Conservation (phyloP, 1,140 invertebrate species). For the Zaprionus tsacasi region DNA sequence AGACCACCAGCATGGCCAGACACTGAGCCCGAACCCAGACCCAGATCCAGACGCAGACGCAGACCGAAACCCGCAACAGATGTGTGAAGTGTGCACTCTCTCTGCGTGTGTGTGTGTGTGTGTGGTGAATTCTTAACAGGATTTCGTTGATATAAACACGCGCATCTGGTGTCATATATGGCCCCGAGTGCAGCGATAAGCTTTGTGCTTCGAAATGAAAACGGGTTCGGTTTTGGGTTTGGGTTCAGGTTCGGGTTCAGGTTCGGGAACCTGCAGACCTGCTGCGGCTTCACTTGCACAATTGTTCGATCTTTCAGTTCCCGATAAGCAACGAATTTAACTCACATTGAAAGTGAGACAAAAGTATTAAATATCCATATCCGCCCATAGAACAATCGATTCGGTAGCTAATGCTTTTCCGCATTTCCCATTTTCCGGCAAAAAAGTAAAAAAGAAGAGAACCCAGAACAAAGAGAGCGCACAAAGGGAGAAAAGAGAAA, state of each 20-base stretch:
- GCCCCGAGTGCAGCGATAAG: slow-evolving; percentile 11
- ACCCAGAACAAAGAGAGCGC: background rate
- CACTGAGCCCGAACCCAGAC: background rate
- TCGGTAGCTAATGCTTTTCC: slow-evolving; percentile 52
- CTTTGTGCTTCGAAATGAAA: background rate
- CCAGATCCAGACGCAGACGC: slow-evolving; percentile 3
- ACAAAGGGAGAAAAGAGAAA: slow-evolving; percentile 36
- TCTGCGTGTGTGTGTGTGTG: background rate
- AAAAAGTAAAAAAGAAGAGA: background rate
- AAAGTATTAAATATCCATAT: slow-evolving; percentile 80
- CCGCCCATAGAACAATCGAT: slow-evolving; percentile 74
- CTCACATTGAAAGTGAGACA: slow-evolving; percentile 55
- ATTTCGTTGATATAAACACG: slow-evolving; percentile 50
- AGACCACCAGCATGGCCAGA: slow-evolving; percentile 58
- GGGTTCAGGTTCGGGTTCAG: no score
- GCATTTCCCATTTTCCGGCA: slow-evolving; percentile 42
- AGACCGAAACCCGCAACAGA: slow-evolving; percentile 55
- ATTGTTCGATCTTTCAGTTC: slow-evolving; percentile 32
- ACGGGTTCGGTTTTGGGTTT: background rate
- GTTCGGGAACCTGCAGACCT: background rate
- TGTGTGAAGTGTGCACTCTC: slow-evolving; percentile 65
- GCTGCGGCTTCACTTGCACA: slow-evolving; percentile 41
- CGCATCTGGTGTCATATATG: slow-evolving; percentile 64
- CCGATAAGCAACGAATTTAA: slow-evolving; percentile 61
- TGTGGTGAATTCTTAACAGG: slow-evolving; percentile 46